Evolutionary conservation across 2,797 vertebrate species (phyloP), one percentile per base, ranked within the genome.

Genomic region (Lemur catta): DNA sequence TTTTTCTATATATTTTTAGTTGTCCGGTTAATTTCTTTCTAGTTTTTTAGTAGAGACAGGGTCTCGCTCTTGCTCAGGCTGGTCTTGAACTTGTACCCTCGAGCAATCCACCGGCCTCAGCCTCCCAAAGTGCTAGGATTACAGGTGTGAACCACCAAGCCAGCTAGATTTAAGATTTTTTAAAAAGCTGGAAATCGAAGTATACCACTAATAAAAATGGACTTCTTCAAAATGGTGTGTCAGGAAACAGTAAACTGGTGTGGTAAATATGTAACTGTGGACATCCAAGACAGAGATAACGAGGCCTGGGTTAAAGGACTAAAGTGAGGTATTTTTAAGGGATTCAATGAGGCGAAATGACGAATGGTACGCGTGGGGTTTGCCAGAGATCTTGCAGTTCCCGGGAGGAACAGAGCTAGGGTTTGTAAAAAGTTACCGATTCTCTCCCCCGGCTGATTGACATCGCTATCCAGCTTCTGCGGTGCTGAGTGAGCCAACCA

Each of bases 181-280:
- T 9, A 55, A 24, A 92, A 85, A 82, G 26, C 14, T 91, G 84
- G 61, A 88, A 78, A 71, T 52, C 24, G 7, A 82, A 69, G 52
- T 84, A 79, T 88, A 22, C 38, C 33, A 63, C 63, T 94, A 65
- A 84, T 79, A 72, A 91, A 94, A 79, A 84, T 63, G 33, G 88
- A 61, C 33, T 84, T 61, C 48, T 35, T 22, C 28, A 81, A 81
- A 89, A 57, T 28, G 20, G 11, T 91, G 71, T 80, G 74, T 35
- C n/a, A 86, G 50, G 57, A 84, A 81, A 41, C 59, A 72, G 69
- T 93, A 92, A 89, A 81, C 8, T n/a, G 59, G 35, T 78, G 55
- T 72, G 7, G 41, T 52, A 86, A 94, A 82, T 72, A 86, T 4
- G 8, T 89, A 78, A 59, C 22, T 6, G 15, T 46, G 65, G 67